phyloP scores from a whole-genome alignment of 1,140 invertebrate species.

The Lamellibrachia luymesi region DNA sequence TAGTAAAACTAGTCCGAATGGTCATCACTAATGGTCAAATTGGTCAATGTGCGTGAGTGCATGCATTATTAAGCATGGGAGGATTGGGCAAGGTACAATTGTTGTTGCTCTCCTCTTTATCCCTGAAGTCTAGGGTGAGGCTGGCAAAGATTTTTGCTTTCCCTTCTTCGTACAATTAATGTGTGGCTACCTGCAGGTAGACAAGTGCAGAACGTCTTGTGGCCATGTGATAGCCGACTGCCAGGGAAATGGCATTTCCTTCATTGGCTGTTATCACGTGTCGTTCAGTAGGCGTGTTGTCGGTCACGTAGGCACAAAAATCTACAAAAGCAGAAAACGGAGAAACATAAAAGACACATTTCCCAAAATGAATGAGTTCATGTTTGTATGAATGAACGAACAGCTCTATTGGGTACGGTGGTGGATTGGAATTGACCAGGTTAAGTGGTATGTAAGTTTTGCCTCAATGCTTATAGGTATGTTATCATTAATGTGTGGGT shows the following conservation, averaged over 20 bases:
- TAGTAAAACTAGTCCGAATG: too few relatives aligned
- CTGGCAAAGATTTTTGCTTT: too few relatives aligned
- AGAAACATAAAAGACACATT: neutral
- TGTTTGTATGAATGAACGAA: neutral
- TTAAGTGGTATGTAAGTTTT: too few relatives aligned
- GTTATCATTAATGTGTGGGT: too few relatives aligned
- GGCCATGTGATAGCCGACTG: conserved; percentile 58
- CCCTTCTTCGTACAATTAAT: neutral
- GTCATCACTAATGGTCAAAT: too few relatives aligned
- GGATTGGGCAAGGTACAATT: too few relatives aligned
- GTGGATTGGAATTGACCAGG: neutral
- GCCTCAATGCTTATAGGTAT: too few relatives aligned
- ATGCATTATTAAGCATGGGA: too few relatives aligned
- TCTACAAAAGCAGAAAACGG: conserved; percentile 46
- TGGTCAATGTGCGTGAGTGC: too few relatives aligned
- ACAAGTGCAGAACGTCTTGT: conserved; percentile 56
- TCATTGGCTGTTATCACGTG: conserved; percentile 59
- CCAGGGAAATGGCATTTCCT: conserved; percentile 56
- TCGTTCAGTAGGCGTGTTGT: conserved; percentile 45
- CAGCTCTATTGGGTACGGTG: neutral
- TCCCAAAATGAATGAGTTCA: neutral
- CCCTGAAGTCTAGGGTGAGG: too few relatives aligned
- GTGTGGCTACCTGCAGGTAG: conserved; percentile 55
- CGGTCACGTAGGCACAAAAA: conserved; percentile 59
- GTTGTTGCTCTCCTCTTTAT: too few relatives aligned